Evolutionary conservation across 2,113 vertebrate genomes (phyloP).

Genomic region (Ciconia stormi): DNA sequence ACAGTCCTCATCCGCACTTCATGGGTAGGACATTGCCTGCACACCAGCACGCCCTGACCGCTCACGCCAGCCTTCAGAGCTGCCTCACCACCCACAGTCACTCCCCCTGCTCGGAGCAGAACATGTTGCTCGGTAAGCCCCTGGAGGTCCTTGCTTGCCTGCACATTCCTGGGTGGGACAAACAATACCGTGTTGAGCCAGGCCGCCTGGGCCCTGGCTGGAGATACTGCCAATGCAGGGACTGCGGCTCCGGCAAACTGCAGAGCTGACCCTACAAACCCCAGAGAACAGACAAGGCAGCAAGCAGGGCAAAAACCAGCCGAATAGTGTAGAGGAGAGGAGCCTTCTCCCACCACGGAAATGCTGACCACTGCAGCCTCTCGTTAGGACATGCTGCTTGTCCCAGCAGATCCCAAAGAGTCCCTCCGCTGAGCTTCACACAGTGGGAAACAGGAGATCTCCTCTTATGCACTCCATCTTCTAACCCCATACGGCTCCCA

Average conservation of each 20-base stretch:
- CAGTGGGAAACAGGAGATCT: not conserved
- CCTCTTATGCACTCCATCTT: not conserved
- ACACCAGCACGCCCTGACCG: accelerated
- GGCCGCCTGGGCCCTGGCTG: not conserved
- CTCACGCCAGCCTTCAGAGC: not conserved
- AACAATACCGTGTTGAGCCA: not conserved
- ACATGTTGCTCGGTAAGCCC: not conserved
- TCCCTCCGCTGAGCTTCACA: not conserved
- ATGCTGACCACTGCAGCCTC: not conserved
- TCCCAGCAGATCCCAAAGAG: not conserved
- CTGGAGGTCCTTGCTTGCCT: not conserved
- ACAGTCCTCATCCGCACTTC: not conserved
- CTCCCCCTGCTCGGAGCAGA: not conserved
- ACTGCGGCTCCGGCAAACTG: not conserved
- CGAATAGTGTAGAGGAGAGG: not conserved
- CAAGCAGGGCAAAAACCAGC: not conserved
- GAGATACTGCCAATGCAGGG: not conserved
- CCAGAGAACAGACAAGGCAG: not conserved
- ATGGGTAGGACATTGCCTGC: not conserved
- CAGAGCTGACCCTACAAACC: not conserved
- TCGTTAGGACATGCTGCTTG: not conserved
- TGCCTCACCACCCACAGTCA: not conserved
- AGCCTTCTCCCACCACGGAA: not conserved
- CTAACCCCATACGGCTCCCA: not conserved
- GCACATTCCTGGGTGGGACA: slow-evolving; percentile 24